Evolutionary conservation across 2,888 invertebrate species (phyloP), one percentile per base, ranked within the genome.

Genomic region (Nomada flava): DNA sequence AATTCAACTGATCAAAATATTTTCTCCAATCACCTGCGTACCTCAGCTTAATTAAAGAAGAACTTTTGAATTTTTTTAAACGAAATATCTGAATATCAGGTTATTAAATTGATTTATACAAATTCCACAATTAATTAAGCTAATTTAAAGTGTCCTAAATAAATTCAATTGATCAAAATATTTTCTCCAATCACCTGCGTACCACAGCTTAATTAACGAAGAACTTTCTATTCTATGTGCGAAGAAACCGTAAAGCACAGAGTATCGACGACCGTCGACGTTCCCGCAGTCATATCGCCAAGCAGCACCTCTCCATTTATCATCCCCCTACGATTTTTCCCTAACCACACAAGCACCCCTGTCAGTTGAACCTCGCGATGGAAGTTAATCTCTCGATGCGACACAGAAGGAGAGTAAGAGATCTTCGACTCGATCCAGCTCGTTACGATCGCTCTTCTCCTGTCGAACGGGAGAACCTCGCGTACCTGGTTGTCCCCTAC

Each of bases 361-460:
- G 59, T 78, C 78, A 52, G 77, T 79, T 53, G 78, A 79, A 68
- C 44, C 44, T 11, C 63, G 3, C 26, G 63, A 63, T 53, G 59
- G 69, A 69, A 74, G 69, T 81, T 74, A 69, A 79, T 70, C 74
- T 18, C 10, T 67, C 64, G 47, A 52, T 18, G 50, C 23, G 50
- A 69, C 62, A 26, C 57, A 52, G 26, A 67, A 52, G 18, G 15
- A 5, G 52, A 23, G 18, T 9, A 53, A 55, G 42, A 36, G 36
- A 53, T 55, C 42, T 69, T 55, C 42, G 64, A 53, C 29, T 20
- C 65, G 70, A 81, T 70, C 73, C 63, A 62, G 67, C 83, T 82
- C 78, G 84, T 75, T 82, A 84, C 68, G 75, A 65, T 83, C 76
- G 42, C 11, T 64, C 72, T 60, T 71, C 50, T 57, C 57, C 59